Percentiles rank a stretch among this genome's conserved stretches.
phyloP scores from a whole-genome alignment of 1,140 invertebrate species.

The Leptinotarsa lineolata region DNA sequence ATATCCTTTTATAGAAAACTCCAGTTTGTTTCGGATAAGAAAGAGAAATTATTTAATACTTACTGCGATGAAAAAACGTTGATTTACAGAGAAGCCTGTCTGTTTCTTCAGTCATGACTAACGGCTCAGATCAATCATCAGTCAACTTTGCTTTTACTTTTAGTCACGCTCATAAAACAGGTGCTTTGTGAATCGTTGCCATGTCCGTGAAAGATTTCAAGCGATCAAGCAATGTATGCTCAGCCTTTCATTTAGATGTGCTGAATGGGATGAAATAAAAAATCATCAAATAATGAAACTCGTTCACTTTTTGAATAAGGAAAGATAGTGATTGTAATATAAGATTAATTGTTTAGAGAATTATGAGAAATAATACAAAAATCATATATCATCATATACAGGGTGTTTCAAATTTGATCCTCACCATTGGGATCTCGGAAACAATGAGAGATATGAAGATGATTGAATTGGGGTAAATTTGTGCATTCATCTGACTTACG shows the following conservation, averaged over 20 bases:
- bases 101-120: constrained; percentile 24
- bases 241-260: background rate
- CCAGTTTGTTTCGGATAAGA: background rate
- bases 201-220: background rate
- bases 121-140: constrained; percentile 34
- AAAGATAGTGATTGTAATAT: no score
- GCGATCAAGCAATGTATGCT: background rate
- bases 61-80: background rate
- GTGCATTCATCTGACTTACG: no score
- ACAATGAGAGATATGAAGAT: no score
- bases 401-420: no score
- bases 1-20: background rate
- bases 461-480: no score
- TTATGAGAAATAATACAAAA: no score
- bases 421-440: no score
- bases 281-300: no score
- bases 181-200: constrained; percentile 21
- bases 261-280: background rate
- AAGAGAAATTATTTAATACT: background rate
- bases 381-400: no score
- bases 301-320: no score
- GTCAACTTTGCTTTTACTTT: constrained; percentile 34
- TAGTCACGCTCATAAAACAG: constrained; percentile 33
- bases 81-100: background rate
- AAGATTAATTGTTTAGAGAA: no score